A percentile compares a stretch with the other conserved stretches of the same genome.
phyloP scores from a whole-genome alignment of 2,113 vertebrate genomes.

The Ageneiosus marmoratus region DNA sequence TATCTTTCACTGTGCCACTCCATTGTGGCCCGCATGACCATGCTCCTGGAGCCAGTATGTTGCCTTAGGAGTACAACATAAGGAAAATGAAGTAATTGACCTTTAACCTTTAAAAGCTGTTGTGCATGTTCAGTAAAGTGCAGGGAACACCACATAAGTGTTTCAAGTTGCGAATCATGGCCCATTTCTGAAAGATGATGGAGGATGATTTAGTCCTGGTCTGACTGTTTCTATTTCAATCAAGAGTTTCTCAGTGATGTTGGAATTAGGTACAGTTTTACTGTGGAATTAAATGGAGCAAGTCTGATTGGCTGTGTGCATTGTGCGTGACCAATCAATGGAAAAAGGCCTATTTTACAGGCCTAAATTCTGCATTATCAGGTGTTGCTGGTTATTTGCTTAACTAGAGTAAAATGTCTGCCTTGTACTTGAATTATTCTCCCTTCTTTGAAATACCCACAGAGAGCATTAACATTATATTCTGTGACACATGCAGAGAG shows the following conservation, averaged over 20 bases:
- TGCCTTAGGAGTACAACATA: slow-evolving; percentile 24
- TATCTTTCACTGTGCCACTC: background rate
- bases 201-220: background rate
- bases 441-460: background rate
- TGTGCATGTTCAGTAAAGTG: background rate
- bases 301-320: slow-evolving; percentile 1
- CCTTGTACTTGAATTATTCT: slow-evolving; percentile 3
- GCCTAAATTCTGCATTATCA: background rate
- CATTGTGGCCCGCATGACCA: background rate
- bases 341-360: background rate
- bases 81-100: slow-evolving; percentile 17
- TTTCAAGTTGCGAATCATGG: background rate
- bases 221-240: background rate
- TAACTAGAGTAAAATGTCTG: slow-evolving; percentile 2
- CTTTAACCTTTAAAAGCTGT: background rate
- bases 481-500: slow-evolving; percentile 5
- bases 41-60: slow-evolving; percentile 10
- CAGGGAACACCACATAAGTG: background rate
- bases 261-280: slow-evolving; percentile 18
- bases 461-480: background rate
- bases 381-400: slow-evolving; percentile 14
- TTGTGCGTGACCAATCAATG: slow-evolving; percentile 7
- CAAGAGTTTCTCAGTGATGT: slow-evolving; percentile 8
- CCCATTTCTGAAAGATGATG: background rate
- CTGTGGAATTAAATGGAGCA: slow-evolving; percentile 4